Evolutionary conservation across 92 coral and sea anemone species (phyloP), one percentile per base, ranked within the genome.

Genomic region (Epizoanthus rinbou): DNA sequence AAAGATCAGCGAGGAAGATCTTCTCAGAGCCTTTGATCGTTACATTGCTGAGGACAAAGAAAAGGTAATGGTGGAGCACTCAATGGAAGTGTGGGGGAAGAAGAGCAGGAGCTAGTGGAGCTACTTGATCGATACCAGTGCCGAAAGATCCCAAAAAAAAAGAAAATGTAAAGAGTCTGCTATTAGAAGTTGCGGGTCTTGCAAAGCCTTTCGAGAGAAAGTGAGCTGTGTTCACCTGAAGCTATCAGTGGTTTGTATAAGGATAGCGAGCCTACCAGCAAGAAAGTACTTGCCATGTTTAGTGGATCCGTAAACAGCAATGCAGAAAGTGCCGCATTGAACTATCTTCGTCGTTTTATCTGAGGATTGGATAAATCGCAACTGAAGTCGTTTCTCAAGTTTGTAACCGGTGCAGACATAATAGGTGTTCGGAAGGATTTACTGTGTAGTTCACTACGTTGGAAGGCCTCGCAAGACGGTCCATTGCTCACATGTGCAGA

Each of bases 361-460:
- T 39, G 78, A 52, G 76, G 57, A 33, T 15, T 81, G 81, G 87
- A 76, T 60, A 39, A 83, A 68, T 23, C 84, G 28, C 87, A 83
- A 47, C 90, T 87, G 53, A 87, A 87, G 82, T 87, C 83, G 18
- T 82, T 87, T 73, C 68, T 84, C 57, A 88, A 57, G 87, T 84
- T 68, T 84, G 58, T 70, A n/a, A 88, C 91, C 63, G 91, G 91
- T 60, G 87, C 88, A 63, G 91, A 88, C 78, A 80, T 70, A 23
- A 83, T 88, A 35, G 4, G 52, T 45, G 88, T 85, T 85, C n/a
- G n/a, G 69, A 80, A 41, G 3, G 22, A 57, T 69, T 88, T 64
- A 17, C 50, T 56, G 81, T 88, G 78, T 33, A 62, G 22, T 84
- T 88, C 71, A 70, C 91, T 66, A 88, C 84, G 80, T 88, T 88